Evolutionary conservation across 2,797 vertebrate genomes (phyloP), one percentile per base, ranked within the genome.

Genomic region (Apogon talboti): DNA sequence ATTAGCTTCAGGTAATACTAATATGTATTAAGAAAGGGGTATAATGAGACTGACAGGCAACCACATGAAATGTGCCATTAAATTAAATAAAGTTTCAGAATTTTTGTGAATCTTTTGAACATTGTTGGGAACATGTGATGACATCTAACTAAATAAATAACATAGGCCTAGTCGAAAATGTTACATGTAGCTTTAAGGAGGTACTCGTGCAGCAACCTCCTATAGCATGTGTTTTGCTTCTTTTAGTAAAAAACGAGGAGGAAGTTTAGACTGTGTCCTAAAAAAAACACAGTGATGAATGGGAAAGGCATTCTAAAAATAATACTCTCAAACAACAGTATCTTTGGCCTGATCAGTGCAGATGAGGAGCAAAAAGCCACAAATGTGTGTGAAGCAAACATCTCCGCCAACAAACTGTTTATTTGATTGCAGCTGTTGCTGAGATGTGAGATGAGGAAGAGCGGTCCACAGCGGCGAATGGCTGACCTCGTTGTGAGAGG

Each of bases 401-500:
- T 74, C 64, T 15, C 60, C 58, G 11, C 56, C 66, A 61, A 43
- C 60, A 52, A 52, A 24, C 68, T 87, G 78, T 89, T 90, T 88
- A 84, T 91, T 87, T 86, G 87, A 85, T 81, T 79, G 86, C 88
- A 91, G 88, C 90, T 91, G 87, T 83, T 87, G 54, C 67, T 44
- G 80, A 81, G 81, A 83, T 57, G 74, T 43, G 35, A 76, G 71
- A 59, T 42, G 71, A 74, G 70, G 87, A 69, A 44, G 59, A 83
- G 75, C 30, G 24, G 74, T 62, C 55, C 79, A 67, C 79, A 61
- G 47, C 38, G 35, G 58, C 64, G 58, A 78, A 52, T 47, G 28
- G 51, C 62, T 87, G 89, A 92, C 87, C 90, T 88, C 63, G 72
- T 81, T 85, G 82, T 71, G 84, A 86, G 65, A 11, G 64, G 81